Evolutionary conservation across 2,888 invertebrate genomes (phyloP), one percentile per base, ranked within the genome.

Genomic region (Orchestes rusci): DNA sequence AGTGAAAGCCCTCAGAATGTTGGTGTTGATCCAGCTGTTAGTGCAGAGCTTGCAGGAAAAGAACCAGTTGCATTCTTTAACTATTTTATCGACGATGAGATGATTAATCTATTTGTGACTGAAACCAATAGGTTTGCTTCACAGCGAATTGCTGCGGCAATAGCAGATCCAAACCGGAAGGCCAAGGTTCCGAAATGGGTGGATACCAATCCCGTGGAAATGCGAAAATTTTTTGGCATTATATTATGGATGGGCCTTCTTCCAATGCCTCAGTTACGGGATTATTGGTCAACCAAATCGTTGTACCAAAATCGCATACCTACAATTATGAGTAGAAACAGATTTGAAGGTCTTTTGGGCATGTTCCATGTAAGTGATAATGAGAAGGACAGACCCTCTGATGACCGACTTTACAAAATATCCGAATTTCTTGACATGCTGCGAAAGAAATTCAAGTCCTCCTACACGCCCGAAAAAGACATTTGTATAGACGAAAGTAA

Each of bases 401-500:
- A 12, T 20, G 33, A 41, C 16, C 12, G 41, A 27, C 32, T 43
- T 16, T 16, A 41, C 7, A 43, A 43, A 43, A 44, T 39, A 16
- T 45, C 48, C 12, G 10, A 41, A 8, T 43, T 28, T 42, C 31
- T 43, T 4, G 32, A 42, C 16, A n/a, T 43, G 23, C 32, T 43
- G n/a, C 23, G 41, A 48, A 23, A 34, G 8, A 53, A 43, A 36
- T 55, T 51, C 44, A 39, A 56, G 38, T 37, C 46, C 32, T 43
- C 48, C 27, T 50, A 49, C 45, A 41, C 39, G 17, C 55, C 57
- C 28, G 52, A 50, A 46, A 48, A 56, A 48, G 33, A 44, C 20
- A 34, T 56, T 35, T 55, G 47, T 48, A 58, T 56, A 16, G 59
- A 53, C 33, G 55, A 53, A 41, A 55, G 45, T 19, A 45, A 48